These are phyloP conservation scores for Psylliodes chrysocephalus DNA, from an alignment of 2,888 invertebrate species.

Conservation along the genomic window DNA sequence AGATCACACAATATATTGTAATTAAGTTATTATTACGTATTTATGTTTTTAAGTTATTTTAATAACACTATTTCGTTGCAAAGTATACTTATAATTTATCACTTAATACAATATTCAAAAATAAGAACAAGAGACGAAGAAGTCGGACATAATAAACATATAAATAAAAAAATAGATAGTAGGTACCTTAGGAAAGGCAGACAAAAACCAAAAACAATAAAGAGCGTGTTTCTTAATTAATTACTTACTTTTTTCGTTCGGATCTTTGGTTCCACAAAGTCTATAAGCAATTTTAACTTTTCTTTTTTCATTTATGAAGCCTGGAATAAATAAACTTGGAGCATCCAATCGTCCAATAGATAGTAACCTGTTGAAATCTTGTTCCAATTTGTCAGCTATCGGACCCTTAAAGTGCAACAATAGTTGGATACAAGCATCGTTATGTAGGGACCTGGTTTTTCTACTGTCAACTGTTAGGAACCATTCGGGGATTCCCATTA, in stretches of 20 bases:
- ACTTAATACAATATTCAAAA: too few species aligned
- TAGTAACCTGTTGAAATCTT: constrained; percentile 81
- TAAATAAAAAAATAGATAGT: too few species aligned
- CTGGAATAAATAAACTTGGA: constrained; percentile 82
- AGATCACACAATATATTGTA: too few species aligned
- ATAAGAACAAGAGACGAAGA: too few species aligned
- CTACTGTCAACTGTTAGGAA: constrained; percentile 87
- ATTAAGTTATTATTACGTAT: too few species aligned
- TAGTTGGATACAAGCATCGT: constrained; percentile 84
- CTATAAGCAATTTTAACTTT: constrained; percentile 78
- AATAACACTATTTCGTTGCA: too few species aligned
- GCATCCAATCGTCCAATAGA: constrained; percentile 78
- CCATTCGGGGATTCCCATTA: constrained; percentile 91
- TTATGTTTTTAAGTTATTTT: too few species aligned
- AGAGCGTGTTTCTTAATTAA: too few species aligned
- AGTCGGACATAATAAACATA: too few species aligned
- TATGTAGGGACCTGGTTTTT: constrained; percentile 80
- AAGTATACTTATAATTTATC: too few species aligned
- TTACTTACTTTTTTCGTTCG: constrained; percentile 72
- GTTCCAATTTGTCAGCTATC: constrained; percentile 80
- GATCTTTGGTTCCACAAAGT: constrained; percentile 80
- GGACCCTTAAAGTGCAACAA: constrained; percentile 88
- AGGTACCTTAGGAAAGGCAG: too few species aligned
- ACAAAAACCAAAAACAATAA: too few species aligned
- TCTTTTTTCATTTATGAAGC: constrained; percentile 76